A percentile compares a stretch with the other conserved stretches of the same genome.
Conservation (phyloP, 1,140 invertebrate species). For the Lamellibrachia luymesi region DNA sequence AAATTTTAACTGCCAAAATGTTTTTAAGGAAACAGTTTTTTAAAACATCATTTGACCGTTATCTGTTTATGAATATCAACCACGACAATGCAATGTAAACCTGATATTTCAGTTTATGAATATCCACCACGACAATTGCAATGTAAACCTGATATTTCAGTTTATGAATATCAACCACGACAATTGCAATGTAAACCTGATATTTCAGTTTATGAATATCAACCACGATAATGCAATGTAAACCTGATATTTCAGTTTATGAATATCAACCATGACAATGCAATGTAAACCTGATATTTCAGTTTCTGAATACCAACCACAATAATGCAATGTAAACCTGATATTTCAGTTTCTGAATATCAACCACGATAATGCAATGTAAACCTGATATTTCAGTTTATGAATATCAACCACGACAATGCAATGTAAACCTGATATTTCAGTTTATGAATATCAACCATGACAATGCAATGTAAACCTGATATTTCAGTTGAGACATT, state of each 20-base stretch:
- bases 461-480: neutral
- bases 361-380: neutral
- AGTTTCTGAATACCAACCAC: neutral
- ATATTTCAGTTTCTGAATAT: neutral
- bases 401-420: neutral
- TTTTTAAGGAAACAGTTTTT: neutral
- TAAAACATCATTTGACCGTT: neutral
- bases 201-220: neutral
- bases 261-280: too few species aligned
- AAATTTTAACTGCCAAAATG: neutral
- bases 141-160: neutral
- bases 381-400: neutral
- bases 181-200: too few species aligned
- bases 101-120: too few species aligned
- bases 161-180: too few species aligned
- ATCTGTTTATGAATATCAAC: neutral
- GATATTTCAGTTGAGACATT: neutral
- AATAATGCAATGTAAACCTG: neutral
- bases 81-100: neutral
- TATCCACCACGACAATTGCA: neutral
- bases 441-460: neutral
- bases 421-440: neutral
- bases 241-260: neutral
- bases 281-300: neutral
- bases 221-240: neutral